These are phyloP conservation scores for Nasonia oneida DNA, from an alignment of 2,888 invertebrate genomes.

Conservation along the genomic window DNA sequence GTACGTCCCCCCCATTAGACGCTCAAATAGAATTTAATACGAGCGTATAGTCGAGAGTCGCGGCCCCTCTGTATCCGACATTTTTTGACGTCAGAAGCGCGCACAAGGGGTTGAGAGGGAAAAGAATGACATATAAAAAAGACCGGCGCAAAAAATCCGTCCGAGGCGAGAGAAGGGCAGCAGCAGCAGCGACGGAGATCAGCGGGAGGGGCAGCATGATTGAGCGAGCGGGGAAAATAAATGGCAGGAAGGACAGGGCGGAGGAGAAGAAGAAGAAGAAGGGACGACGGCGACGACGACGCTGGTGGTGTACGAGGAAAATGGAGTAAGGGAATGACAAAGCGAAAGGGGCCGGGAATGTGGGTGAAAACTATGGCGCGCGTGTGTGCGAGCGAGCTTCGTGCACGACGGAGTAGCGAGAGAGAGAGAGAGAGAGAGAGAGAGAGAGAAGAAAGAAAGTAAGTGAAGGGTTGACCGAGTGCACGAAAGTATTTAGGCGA, in stretches of 20 bases:
- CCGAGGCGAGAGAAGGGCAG: background rate
- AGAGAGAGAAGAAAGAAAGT: conserved; percentile 46
- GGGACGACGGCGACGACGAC: background rate
- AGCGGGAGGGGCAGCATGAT: conserved; percentile 25
- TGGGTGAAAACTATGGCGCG: conserved; percentile 27
- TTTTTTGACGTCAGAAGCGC: conserved; percentile 44
- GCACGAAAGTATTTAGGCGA: conserved; percentile 51
- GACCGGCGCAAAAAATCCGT: background rate
- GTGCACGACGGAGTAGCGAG: too few species aligned
- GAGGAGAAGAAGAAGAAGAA: conserved; percentile 6
- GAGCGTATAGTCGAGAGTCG: background rate
- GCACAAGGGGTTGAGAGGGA: background rate
- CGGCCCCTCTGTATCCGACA: conserved; percentile 32
- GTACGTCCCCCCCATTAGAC: background rate
- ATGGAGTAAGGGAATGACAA: conserved; percentile 52
- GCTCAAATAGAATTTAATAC: conserved; percentile 44
- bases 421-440: background rate
- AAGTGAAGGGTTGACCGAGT: conserved; percentile 47
- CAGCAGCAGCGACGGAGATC: background rate
- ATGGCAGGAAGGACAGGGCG: conserved; percentile 24
- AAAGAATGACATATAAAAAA: conserved; percentile 11
- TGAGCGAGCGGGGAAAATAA: conserved; percentile 39
- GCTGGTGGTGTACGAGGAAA: conserved; percentile 12
- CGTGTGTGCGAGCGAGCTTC: background rate
- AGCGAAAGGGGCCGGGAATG: conserved; percentile 14